phyloP scores from a whole-genome alignment of 2,113 vertebrate species.

The Onychorhynchus coronatus region DNA sequence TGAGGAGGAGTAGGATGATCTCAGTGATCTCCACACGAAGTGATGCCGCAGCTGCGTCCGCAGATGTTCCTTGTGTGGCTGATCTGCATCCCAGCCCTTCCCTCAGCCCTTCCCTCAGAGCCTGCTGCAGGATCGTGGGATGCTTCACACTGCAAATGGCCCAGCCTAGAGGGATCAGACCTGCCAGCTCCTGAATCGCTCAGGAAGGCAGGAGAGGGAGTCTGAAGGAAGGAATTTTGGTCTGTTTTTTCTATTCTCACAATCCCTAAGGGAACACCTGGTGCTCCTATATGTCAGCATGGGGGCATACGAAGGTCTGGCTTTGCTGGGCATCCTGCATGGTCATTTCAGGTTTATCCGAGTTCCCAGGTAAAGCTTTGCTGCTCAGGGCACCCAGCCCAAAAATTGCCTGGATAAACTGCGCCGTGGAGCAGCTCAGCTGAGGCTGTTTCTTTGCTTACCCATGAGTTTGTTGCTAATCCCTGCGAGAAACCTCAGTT shows the following conservation, averaged over 20 bases:
- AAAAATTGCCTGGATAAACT: neutral
- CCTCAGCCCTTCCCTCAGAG: accelerated
- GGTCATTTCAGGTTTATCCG: neutral
- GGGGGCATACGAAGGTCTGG: neutral
- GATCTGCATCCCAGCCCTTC: neutral
- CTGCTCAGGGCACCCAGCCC: neutral
- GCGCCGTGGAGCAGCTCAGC: neutral
- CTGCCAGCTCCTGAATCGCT: accelerated
- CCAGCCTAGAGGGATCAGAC: neutral
- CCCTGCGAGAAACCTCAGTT: neutral
- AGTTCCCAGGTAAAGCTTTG: neutral
- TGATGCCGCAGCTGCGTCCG: accelerated
- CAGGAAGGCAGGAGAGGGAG: accelerated
- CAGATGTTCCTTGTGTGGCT: accelerated
- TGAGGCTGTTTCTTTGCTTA: neutral
- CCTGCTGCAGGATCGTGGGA: accelerated
- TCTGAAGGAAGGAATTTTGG: no score
- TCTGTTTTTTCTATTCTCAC: no score
- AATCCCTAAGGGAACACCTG: accelerated
- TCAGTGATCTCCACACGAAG: accelerated
- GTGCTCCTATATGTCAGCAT: accelerated
- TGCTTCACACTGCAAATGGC: neutral
- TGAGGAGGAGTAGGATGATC: neutral
- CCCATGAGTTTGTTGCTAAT: neutral
- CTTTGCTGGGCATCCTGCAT: neutral